Base-by-base conservation (phyloP, 2,888 invertebrate genomes). In the Cosmia trapezina region DNA sequence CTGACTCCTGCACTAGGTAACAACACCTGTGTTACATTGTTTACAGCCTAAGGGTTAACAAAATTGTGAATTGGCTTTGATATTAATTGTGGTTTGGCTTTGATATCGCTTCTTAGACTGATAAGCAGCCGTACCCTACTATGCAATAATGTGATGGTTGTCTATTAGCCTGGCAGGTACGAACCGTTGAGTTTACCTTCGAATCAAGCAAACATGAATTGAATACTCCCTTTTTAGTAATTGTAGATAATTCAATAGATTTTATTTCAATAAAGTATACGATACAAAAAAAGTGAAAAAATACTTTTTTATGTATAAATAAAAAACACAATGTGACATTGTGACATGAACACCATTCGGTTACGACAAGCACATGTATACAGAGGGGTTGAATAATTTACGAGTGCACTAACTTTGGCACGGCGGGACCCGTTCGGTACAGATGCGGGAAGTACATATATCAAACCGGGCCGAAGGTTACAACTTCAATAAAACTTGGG, bases 331-430 rank as follows among this genome's bases (percentile, higher is more conserved):
- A 83, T 91, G 89, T 90, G 88, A 90, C 86, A 91, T 87, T 88
- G 89, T 90, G 90, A 87, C 83, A 82, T 84, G 83, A 90, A 90
- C 91, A 88, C 84, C 91, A 93, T 89, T 91, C 89, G 89, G 88
- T 86, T 87, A 88, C 91, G 91, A 93, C 91, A 91, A 90, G 90
- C 89, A 91, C 88, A 89, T 93, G 89, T 91, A 91, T 91, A 90
- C 89, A 89, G 90, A 92, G 89, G 92, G 93, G 93, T 91, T 95
- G 95, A 95, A 95, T 95, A 95, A 95, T 95, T 95, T 95, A 95
- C 94, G 95, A 94, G 90, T 94, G 93, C 92, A 92, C 90, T 91
- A 95, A 94, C 92, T 95, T 94, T 86, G 89, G 89, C 91, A 85
- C 93, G 91, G 86, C 91, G 91, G 90, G 91, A 83, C 89, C 89